Base-by-base conservation (phyloP, 2,797 vertebrate genomes). In the Sebastiscus tertius region DNA sequence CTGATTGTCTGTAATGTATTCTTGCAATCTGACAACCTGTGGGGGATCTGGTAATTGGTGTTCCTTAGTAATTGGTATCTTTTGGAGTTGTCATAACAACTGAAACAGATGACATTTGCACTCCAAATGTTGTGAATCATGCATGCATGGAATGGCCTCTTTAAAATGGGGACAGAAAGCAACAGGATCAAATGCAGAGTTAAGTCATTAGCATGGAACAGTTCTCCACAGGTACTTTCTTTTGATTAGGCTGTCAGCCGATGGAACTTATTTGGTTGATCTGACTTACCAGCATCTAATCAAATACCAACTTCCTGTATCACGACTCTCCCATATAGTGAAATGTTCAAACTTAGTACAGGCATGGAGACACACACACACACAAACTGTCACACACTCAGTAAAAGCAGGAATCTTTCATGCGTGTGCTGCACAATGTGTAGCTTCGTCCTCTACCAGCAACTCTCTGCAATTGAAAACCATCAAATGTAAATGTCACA, bases 401-500 rank as follows among this genome's bases (percentile, higher is more conserved):
- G 26, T 56, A 64, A 34, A 49, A 49, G 49, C 29, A 42, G 27
- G 11, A 31, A 24, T 74, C 16, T 52, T 87, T 81, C 31, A 16
- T 75, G 6, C 20, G 49, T 49, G n/a, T 24, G 60, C 72, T 31
- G 56, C 56, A 29, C 26, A 59, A 29, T 29, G 26, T 59, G 24
- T 6, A 27, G 55, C 56, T 60, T 31, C 2, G 27, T 31, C 16
- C 58, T 31, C 58, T 20, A 31, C 33, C n/a, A 12, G 27, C 46
- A 49, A 18, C 46, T 62, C 20, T 2, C 49, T 78, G 61, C 69
- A 71, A 42, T 63, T 83, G 75, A 81, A 81, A 77, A 11, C 59
- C 75, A 75, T 78, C 60, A 77, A 81, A 83, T 68, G 75, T 79
- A 88, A 88, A 89, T 83, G 80, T 67, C 78, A 83, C 79, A 69